phyloP scores from a whole-genome alignment of 37 sponge, comb jelly and placozoan species.

The Amphimedon queenslandica region DNA sequence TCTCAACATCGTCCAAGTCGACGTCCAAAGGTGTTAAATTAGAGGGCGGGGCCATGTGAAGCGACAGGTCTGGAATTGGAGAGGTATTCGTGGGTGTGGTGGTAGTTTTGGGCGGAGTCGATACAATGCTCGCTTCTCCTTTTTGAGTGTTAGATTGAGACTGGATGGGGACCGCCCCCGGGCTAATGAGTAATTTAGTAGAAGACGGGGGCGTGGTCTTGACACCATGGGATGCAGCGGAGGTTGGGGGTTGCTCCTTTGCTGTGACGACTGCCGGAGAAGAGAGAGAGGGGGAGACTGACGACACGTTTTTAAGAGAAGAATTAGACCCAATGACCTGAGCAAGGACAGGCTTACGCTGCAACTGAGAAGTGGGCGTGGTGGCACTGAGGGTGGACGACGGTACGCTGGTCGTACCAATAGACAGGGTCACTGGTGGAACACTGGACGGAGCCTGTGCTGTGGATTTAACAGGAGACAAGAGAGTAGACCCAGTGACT shows the following conservation, averaged over 20 bases:
- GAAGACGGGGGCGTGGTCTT: constrained; percentile 1
- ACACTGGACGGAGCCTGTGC: background rate
- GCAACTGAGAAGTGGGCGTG: background rate
- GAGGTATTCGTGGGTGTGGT: too few species aligned
- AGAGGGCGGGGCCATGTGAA: constrained; percentile 5
- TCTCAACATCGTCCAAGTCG: constrained; percentile 51
- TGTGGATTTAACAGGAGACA: background rate
- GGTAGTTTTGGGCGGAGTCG: background rate
- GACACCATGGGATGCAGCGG: background rate
- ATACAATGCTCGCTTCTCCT: background rate
- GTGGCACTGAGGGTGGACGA: background rate
- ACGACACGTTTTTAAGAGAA: background rate
- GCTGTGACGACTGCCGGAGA: background rate
- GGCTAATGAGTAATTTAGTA: background rate
- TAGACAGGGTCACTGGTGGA: too few species aligned
- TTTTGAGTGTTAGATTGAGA: background rate
- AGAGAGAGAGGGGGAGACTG: background rate
- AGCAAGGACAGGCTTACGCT: background rate
- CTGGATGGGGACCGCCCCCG: background rate
- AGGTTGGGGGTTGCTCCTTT: background rate
- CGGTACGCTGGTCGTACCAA: background rate
- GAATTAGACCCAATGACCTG: background rate
- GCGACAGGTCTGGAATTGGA: background rate
- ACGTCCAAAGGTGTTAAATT: constrained; percentile 4
- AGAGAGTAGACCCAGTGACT: background rate